phyloP scores from a whole-genome alignment of 2,113 vertebrate genomes.

The Ammodytes dubius region DNA sequence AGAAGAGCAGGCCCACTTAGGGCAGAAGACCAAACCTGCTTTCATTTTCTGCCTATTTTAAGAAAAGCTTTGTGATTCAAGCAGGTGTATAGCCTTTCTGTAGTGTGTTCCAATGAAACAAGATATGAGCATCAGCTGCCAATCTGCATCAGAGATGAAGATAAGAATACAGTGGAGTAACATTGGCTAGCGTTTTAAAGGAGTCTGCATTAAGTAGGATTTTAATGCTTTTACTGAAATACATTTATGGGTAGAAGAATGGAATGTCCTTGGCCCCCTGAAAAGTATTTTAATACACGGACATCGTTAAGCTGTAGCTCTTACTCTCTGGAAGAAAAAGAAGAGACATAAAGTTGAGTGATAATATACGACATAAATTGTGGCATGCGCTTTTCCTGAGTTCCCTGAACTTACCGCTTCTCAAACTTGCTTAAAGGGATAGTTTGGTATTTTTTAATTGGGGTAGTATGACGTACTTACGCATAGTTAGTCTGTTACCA shows the following conservation, averaged over 20 bases:
- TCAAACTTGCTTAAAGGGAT: neutral
- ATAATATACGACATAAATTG: neutral
- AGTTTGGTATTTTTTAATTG: too few species aligned
- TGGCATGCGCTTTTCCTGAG: neutral
- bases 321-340: neutral
- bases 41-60: conserved; percentile 21
- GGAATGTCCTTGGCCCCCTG: conserved; percentile 2
- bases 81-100: neutral
- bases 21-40: neutral
- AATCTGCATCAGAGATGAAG: neutral
- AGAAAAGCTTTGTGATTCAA: neutral
- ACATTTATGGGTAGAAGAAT: conserved; percentile 10
- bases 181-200: neutral
- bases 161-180: neutral
- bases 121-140: conserved; percentile 13
- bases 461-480: too few species aligned
- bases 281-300: conserved; percentile 8
- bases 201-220: neutral
- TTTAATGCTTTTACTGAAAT: conserved; percentile 24
- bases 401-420: neutral
- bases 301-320: conserved; percentile 21
- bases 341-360: neutral
- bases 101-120: neutral
- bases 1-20: neutral
- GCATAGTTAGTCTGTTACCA: too few species aligned